Evolutionary conservation across 2,797 vertebrate species (phyloP), one percentile per base, ranked within the genome.

Genomic region (Fratercula arctica): DNA sequence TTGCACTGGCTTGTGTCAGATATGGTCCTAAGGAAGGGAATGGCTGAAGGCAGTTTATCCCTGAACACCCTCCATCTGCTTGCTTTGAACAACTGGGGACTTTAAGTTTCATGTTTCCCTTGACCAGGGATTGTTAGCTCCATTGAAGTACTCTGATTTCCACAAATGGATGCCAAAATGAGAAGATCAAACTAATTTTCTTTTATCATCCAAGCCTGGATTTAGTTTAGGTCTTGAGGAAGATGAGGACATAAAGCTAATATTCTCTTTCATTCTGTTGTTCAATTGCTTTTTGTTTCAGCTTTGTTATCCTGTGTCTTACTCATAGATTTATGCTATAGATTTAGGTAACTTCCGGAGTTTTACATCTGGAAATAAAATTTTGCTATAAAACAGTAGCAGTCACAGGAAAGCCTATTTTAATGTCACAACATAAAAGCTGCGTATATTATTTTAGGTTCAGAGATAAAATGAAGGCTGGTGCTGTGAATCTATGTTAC

Each of bases 321-420:
- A 57, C 48, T 70, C 56, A 35, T 16, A 85, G 89, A 94, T 94
- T 68, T 93, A 92, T 85, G 50, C 67, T 83, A 69, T 18, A 87
- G 35, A 94, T 95, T 95, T 94, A 93, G 75, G 73, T 83, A 73
- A 78, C 72, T 95, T 93, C 61, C 54, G 72, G 63, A 68, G 13
- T 76, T 94, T 93, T 97, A 96, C 33, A 59, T 83, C 63, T 83
- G 53, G 80, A 95, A 95, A 97, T 90, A 95, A 95, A 95, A 74
- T 76, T 74, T 68, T 90, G 48, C 60, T 82, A 50, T 92, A 90
- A 94, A 93, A 51, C 26, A 77, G 59, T 45, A 90, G 50, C 78
- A 95, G 77, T 85, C 81, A 72, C 45, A 86, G 68, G 76, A 93
- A 94, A 95, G 46, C 53, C 69, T 94, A 59, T 96, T 95, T 94